Evolutionary conservation across 1,140 invertebrate species (phyloP).

Genomic region (Nautilus pompilius): DNA sequence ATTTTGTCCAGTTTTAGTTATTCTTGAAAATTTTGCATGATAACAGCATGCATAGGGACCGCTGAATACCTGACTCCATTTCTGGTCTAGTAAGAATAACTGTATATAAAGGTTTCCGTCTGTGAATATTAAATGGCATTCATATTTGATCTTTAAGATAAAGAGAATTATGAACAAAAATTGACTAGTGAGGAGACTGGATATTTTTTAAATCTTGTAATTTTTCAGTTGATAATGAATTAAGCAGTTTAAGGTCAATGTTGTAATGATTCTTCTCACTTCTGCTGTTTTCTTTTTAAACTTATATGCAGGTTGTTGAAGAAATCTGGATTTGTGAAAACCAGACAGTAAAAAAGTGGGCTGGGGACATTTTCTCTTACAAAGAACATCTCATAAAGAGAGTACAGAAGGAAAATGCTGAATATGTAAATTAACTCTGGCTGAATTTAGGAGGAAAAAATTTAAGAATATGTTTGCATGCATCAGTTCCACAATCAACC

Average conservation of each 20-base stretch:
- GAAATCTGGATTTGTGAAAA: constrained; percentile 99
- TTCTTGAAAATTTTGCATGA: no score
- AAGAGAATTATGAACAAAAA: no score
- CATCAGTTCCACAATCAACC: background rate
- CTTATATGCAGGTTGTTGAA: constrained; percentile 80
- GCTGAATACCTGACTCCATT: no score
- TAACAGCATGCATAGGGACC: no score
- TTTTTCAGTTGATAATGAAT: background rate
- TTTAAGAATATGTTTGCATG: background rate
- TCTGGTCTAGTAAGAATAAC: no score
- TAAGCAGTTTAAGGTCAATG: background rate
- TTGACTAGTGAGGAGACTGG: background rate
- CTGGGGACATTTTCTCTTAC: constrained; percentile 91
- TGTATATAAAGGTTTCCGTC: no score
- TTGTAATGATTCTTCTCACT: background rate
- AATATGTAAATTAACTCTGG: constrained; percentile 21
- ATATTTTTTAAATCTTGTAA: background rate
- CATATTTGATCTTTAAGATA: background rate
- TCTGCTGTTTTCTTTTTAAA: constrained; percentile 8
- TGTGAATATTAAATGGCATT: background rate
- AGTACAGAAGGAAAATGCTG: constrained; percentile 57
- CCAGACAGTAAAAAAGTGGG: constrained; percentile 93
- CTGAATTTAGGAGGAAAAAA: constrained; percentile 7
- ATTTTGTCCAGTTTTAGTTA: no score
- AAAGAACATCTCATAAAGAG: constrained; percentile 90